Percentiles rank a stretch among this genome's conserved stretches.
Evolutionary conservation across 1,140 invertebrate genomes (phyloP).

Genomic region (Drosophila yakuba): DNA sequence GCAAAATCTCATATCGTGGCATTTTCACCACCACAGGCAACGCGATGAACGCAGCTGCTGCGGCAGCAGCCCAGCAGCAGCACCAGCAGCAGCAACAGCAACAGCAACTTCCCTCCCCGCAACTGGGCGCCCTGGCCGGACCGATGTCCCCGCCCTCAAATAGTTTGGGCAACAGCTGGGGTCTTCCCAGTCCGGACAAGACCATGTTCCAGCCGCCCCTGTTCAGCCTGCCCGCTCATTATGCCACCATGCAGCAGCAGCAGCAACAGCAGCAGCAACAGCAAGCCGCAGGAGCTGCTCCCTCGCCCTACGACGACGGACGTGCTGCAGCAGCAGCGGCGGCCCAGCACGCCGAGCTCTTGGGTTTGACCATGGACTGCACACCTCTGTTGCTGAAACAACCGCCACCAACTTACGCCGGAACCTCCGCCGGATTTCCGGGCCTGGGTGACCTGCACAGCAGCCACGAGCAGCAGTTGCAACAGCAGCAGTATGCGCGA

Average conservation of each 20-base stretch:
- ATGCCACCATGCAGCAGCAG: conserved; percentile 72
- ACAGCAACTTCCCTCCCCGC: conserved; percentile 74
- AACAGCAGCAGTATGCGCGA: conserved; percentile 70
- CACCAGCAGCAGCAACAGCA: conserved; percentile 65
- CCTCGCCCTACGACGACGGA: conserved; percentile 79
- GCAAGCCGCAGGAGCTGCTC: conserved; percentile 65
- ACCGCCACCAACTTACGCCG: conserved; percentile 85
- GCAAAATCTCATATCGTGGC: conserved; percentile 89
- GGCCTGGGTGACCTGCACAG: conserved; percentile 74
- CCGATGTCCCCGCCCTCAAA: conserved; percentile 85
- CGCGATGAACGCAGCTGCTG: conserved; percentile 80
- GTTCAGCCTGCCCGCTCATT: conserved; percentile 85
- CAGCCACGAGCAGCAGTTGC: conserved; percentile 73
- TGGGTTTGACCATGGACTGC: conserved; percentile 88
- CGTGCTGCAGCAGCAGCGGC: conserved; percentile 59
- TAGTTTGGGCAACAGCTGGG: conserved; percentile 85
- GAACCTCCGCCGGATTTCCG: conserved; percentile 66
- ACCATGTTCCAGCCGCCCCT: conserved; percentile 86
- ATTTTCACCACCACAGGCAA: conserved; percentile 88
- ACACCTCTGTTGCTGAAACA: conserved; percentile 85
- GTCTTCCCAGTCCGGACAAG: conserved; percentile 88
- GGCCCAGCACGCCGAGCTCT: conserved; percentile 86
- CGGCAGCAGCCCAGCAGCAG: conserved; percentile 52
- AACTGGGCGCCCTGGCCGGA: conserved; percentile 79
- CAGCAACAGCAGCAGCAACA: conserved; percentile 70